These are phyloP conservation scores for Vombatus ursinus DNA, from an alignment of 2,113 vertebrate genomes.

Conservation along the genomic window DNA sequence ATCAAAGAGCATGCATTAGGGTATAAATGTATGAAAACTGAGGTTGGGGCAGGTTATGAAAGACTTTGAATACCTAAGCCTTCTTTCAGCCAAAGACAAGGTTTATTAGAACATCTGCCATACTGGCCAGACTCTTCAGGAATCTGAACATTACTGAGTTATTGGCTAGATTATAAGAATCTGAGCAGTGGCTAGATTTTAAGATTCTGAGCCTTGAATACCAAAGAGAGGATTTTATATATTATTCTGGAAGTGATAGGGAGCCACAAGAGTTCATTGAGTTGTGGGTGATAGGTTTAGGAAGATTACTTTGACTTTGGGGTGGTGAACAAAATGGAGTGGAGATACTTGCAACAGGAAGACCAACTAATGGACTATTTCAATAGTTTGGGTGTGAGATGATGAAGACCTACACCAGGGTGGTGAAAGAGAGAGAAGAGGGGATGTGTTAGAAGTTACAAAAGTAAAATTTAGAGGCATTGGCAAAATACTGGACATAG, in stretches of 20 bases:
- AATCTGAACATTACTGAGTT: too few species aligned
- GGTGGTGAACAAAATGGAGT: background rate
- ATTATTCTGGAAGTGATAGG: background rate
- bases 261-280: background rate
- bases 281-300: background rate
- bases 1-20: background rate
- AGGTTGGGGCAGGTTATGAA: background rate
- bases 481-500: background rate
- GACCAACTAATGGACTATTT: background rate
- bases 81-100: too few species aligned
- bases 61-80: background rate
- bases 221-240: background rate
- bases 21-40: background rate
- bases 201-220: too few species aligned
- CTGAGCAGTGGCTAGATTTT: too few species aligned
- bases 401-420: background rate
- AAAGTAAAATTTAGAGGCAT: background rate
- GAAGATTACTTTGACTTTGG: background rate
- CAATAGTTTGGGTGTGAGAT: background rate
- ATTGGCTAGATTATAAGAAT: too few species aligned
- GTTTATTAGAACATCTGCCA: too few species aligned
- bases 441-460: background rate
- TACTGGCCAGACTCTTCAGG: too few species aligned
- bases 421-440: background rate
- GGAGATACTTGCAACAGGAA: background rate